phyloP scores from a whole-genome alignment of 2,888 invertebrate genomes.

The Drosophila histrio region DNA sequence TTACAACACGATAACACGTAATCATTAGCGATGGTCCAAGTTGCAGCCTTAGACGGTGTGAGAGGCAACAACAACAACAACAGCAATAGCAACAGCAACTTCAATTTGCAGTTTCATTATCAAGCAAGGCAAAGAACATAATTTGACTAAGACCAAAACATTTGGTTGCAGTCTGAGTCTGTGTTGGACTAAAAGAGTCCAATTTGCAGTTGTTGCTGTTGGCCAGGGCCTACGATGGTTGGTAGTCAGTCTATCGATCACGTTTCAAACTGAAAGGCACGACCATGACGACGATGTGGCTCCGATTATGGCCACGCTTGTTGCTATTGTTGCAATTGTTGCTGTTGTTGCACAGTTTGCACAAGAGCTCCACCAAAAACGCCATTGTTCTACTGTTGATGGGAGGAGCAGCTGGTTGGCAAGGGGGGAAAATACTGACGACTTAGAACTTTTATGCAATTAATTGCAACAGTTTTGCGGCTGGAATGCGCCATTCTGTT shows the following conservation, averaged over 20 bases:
- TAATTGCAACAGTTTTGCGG: conserved; percentile 76
- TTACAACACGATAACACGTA: conserved; percentile 82
- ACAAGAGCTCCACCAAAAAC: conserved; percentile 44
- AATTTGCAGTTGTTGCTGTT: conserved; percentile 64
- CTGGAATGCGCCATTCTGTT: conserved; percentile 59
- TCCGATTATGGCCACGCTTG: conserved; percentile 54
- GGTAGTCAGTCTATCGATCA: conserved; percentile 82
- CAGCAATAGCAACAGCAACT: conserved; percentile 27
- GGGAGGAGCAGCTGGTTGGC: background rate
- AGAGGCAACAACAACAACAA: conserved; percentile 24
- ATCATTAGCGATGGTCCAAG: conserved; percentile 69
- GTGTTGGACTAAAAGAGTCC: conserved; percentile 49
- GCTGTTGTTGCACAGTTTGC: conserved; percentile 55
- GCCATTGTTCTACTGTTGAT: conserved; percentile 45
- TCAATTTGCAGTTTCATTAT: conserved; percentile 75
- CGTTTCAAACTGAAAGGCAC: conserved; percentile 77
- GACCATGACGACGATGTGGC: conserved; percentile 56
- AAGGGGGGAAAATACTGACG: conserved; percentile 37
- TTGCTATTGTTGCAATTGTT: conserved; percentile 31
- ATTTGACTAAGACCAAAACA: conserved; percentile 72
- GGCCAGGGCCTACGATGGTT: conserved; percentile 22
- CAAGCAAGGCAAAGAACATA: conserved; percentile 79
- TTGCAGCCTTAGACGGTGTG: conserved; percentile 56
- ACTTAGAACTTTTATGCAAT: conserved; percentile 78
- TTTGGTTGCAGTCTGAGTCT: conserved; percentile 42